Percentiles rank a stretch among this genome's conserved stretches.
These are phyloP conservation scores for Melanchra persicariae DNA, from an alignment of 2,888 invertebrate species.

Conservation along the genomic window DNA sequence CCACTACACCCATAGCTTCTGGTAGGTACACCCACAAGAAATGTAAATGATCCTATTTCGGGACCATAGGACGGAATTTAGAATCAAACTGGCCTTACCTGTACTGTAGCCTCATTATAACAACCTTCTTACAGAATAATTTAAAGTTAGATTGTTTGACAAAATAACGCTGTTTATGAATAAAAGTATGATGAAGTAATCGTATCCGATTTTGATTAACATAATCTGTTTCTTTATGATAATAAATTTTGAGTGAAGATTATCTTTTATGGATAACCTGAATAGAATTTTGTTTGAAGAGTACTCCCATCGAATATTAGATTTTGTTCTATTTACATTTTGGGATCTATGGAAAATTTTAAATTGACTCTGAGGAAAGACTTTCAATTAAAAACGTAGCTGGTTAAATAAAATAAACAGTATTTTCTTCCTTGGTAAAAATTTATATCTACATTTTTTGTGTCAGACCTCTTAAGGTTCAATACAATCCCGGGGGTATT, in stretches of 20 bases:
- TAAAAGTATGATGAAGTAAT: constrained; percentile 58
- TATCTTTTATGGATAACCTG: constrained; percentile 46
- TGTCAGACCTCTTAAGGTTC: too few species aligned
- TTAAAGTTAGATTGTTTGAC: constrained; percentile 54
- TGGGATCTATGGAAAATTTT: constrained; percentile 23
- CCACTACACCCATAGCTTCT: too few species aligned
- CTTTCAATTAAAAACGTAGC: constrained; percentile 12
- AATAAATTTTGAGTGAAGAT: constrained; percentile 56
- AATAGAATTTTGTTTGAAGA: constrained; percentile 51
- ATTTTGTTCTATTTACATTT: constrained; percentile 44
- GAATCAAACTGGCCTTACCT: constrained; percentile 36
- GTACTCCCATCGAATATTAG: constrained; percentile 37
- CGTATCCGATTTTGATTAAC: constrained; percentile 52
- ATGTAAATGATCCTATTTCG: constrained; percentile 46
- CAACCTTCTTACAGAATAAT: constrained; percentile 50
- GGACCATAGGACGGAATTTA: constrained; percentile 16
- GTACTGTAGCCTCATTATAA: constrained; percentile 41
- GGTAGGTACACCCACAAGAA: constrained; percentile 26
- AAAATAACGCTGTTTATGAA: constrained; percentile 48
- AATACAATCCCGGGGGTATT: too few species aligned
- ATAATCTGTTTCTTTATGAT: constrained; percentile 62
- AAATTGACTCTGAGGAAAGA: constrained; percentile 29
- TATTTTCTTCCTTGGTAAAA: background rate
- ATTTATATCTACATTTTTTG: background rate
- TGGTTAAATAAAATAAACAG: background rate